Evolutionary conservation across 2,113 vertebrate genomes (phyloP).

Genomic region (Bettongia penicillata): DNA sequence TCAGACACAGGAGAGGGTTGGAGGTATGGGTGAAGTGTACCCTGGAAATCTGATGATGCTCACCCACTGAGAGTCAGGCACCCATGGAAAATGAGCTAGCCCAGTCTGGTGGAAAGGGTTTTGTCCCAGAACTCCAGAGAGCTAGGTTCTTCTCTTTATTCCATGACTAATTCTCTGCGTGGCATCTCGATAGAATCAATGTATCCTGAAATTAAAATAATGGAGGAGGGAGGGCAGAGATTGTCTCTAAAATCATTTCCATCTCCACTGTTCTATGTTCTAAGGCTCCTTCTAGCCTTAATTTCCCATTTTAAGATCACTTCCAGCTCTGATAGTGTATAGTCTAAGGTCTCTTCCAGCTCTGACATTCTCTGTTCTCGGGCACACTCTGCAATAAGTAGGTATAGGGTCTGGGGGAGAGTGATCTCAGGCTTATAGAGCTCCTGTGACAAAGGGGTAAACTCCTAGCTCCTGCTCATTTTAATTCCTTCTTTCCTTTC

Average conservation of each 20-base stretch:
- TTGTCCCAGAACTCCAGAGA: neutral
- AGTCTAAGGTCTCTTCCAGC: neutral
- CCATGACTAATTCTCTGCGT: neutral
- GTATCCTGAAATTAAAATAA: neutral
- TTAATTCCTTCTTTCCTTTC: neutral
- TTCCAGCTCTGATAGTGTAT: neutral
- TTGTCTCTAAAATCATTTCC: neutral
- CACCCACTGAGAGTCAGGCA: conserved; percentile 60
- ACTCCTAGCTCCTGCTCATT: neutral
- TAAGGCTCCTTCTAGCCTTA: neutral
- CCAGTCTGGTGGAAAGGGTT: neutral
- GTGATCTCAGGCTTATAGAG: neutral
- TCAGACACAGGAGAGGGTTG: conserved; percentile 47
- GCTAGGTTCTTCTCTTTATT: neutral
- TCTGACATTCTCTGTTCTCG: neutral
- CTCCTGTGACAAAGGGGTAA: neutral
- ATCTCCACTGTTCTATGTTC: neutral
- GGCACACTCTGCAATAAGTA: neutral
- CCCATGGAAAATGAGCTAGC: neutral
- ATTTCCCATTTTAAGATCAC: neutral
- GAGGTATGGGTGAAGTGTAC: conserved; percentile 59
- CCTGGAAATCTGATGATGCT: conserved; percentile 52
- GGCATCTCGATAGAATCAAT: neutral
- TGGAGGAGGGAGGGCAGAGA: neutral
- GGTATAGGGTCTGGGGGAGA: neutral